Conservation (phyloP, 2,113 vertebrate species). For the Trogon surrucura region DNA sequence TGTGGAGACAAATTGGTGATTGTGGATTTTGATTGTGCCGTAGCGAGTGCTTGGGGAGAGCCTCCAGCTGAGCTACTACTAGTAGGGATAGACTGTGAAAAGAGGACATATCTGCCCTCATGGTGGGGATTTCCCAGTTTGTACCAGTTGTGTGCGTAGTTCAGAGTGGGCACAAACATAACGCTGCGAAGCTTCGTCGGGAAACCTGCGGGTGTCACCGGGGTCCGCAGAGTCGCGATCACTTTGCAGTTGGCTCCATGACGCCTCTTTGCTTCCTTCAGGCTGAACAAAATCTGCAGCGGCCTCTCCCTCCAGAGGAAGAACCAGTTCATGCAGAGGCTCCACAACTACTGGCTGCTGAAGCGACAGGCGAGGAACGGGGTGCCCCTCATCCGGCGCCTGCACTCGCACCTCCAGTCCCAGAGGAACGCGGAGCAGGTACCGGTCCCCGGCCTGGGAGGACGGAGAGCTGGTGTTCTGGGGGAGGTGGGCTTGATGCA, state of each 20-base stretch:
- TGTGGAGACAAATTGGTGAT: neutral
- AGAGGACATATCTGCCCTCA: neutral
- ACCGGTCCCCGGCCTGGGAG: neutral
- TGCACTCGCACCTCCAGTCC: slow-evolving; percentile 89
- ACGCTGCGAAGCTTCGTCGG: neutral
- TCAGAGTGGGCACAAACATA: neutral
- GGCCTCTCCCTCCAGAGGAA: slow-evolving; percentile 92
- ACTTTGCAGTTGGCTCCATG: neutral
- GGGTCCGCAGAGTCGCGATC: accelerated
- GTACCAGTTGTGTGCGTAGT: neutral
- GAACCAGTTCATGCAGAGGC: slow-evolving; percentile 95
- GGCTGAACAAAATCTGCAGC: slow-evolving; percentile 94
- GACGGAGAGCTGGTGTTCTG: neutral
- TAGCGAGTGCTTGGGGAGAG: neutral
- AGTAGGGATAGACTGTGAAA: neutral
- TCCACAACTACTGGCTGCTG: slow-evolving; percentile 96
- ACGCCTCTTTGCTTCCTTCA: slow-evolving; percentile 71
- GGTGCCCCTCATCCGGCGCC: slow-evolving; percentile 90
- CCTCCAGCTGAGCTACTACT: neutral
- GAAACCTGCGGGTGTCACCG: neutral
- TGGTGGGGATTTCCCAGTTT: neutral
- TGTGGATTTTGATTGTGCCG: neutral
- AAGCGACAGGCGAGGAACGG: slow-evolving; percentile 95
- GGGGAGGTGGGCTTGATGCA: neutral
- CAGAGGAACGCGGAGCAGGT: slow-evolving; percentile 91